These are phyloP conservation scores for Micromussa lordhowensis DNA, from an alignment of 92 coral and sea anemone genomes.

Conservation along the genomic window DNA sequence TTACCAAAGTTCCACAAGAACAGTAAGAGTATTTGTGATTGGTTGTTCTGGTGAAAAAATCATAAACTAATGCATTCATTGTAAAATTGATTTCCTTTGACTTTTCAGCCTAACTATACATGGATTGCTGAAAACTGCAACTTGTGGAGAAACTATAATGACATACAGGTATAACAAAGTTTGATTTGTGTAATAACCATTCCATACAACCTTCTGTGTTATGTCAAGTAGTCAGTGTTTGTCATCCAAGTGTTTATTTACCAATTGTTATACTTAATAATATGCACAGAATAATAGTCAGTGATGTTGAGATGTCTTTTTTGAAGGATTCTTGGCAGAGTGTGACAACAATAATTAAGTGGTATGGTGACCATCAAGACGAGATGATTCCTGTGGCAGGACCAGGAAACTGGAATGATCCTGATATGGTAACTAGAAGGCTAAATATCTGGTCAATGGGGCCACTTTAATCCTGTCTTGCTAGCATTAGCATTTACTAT, in stretches of 20 bases:
- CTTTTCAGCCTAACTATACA: constrained; percentile 74
- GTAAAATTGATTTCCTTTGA: neutral
- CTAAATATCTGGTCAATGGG: neutral
- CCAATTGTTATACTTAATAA: no score
- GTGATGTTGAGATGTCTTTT: neutral
- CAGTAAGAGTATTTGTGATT: constrained; percentile 19
- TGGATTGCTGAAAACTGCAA: constrained; percentile 80
- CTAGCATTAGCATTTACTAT: neutral
- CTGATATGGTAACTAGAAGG: constrained; percentile 77
- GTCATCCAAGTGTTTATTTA: no score
- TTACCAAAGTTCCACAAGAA: constrained; percentile 67
- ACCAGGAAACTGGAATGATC: constrained; percentile 99
- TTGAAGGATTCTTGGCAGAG: constrained; percentile 94
- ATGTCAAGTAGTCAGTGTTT: neutral
- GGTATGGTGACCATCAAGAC: constrained; percentile 88
- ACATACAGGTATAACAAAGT: constrained; percentile 64
- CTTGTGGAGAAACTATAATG: constrained; percentile 85
- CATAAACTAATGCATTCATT: neutral
- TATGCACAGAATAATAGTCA: neutral
- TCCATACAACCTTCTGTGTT: neutral
- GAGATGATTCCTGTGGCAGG: constrained; percentile 97
- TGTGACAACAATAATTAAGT: constrained; percentile 76
- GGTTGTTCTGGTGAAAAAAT: neutral
- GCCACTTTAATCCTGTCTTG: neutral
- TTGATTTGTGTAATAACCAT: neutral